Evolutionary conservation across 1,140 invertebrate genomes (phyloP).

Genomic region (Drosophila arawakana): DNA sequence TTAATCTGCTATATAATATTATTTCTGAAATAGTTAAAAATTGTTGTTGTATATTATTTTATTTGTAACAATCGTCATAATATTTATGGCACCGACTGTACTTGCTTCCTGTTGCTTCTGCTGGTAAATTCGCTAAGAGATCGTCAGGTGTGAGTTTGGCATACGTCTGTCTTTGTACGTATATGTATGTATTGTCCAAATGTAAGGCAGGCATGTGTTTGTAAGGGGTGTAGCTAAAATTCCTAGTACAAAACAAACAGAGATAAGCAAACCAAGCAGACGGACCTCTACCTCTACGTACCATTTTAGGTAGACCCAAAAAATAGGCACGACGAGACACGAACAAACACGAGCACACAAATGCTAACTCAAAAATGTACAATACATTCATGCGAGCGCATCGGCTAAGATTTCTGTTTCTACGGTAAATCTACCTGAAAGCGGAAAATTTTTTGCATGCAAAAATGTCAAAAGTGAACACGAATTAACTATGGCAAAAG

Average conservation of each 20-base stretch:
- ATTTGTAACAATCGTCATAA: too few relatives aligned
- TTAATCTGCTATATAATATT: too few relatives aligned
- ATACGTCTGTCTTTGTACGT: constrained; percentile 5
- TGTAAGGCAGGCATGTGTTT: not conserved
- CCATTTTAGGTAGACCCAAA: constrained; percentile 38
- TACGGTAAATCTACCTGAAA: constrained; percentile 79
- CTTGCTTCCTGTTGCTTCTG: constrained; percentile 31
- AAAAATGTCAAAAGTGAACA: constrained; percentile 82
- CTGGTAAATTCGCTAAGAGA: constrained; percentile 12
- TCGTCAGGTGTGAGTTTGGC: constrained; percentile 33
- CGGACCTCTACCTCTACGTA: too few relatives aligned
- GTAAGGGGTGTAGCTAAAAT: constrained; percentile 48
- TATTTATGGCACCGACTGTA: too few relatives aligned
- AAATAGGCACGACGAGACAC: constrained; percentile 51
- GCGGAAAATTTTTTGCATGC: constrained; percentile 79
- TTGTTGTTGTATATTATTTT: too few relatives aligned
- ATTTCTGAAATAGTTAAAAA: too few relatives aligned
- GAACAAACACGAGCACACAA: constrained; percentile 48
- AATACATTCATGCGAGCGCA: constrained; percentile 24
- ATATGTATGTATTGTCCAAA: constrained; percentile 25
- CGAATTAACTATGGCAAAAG: constrained; percentile 54
- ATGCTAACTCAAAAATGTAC: constrained; percentile 22
- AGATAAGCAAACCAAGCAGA: constrained; percentile 58
- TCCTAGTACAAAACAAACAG: constrained; percentile 65
- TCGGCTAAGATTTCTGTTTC: constrained; percentile 51